Evolutionary conservation across 2,113 vertebrate species (phyloP).

Genomic region (Mus spicilegus): DNA sequence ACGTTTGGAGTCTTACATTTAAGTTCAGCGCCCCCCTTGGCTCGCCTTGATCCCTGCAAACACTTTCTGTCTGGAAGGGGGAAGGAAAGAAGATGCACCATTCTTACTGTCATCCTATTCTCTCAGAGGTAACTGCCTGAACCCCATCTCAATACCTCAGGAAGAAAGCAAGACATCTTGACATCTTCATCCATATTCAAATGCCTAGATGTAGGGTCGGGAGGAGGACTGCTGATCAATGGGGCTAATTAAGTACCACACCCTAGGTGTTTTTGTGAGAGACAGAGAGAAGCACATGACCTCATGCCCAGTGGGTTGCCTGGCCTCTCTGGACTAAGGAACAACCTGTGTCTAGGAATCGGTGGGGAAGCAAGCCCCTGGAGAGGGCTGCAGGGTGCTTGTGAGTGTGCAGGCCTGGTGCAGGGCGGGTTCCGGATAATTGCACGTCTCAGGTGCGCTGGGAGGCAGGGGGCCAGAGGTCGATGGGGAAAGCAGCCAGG

Average conservation of each 20-base stretch:
- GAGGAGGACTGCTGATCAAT: neutral
- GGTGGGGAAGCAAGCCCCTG: neutral
- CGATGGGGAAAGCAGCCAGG: constrained; percentile 60
- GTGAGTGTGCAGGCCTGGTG: neutral
- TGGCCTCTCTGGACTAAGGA: neutral
- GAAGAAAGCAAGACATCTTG: constrained; percentile 23
- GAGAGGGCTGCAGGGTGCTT: neutral
- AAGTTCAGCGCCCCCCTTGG: neutral
- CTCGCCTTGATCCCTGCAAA: neutral
- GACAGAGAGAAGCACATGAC: neutral
- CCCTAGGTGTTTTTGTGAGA: neutral
- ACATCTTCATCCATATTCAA: neutral
- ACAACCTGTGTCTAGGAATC: neutral
- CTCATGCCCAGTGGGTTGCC: neutral
- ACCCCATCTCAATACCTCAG: neutral
- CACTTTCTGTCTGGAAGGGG: neutral
- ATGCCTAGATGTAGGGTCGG: neutral
- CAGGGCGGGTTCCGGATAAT: constrained; percentile 20
- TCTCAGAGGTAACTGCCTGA: neutral
- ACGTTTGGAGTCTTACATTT: neutral
- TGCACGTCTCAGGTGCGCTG: constrained; percentile 65
- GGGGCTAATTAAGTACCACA: neutral
- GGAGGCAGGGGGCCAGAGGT: constrained; percentile 72
- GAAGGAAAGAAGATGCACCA: neutral
- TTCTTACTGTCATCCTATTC: fast-evolving